Percentiles rank a stretch among this genome's conserved stretches.
phyloP scores from a whole-genome alignment of 2,113 vertebrate species.

The Petrocephalus microphthalmus region DNA sequence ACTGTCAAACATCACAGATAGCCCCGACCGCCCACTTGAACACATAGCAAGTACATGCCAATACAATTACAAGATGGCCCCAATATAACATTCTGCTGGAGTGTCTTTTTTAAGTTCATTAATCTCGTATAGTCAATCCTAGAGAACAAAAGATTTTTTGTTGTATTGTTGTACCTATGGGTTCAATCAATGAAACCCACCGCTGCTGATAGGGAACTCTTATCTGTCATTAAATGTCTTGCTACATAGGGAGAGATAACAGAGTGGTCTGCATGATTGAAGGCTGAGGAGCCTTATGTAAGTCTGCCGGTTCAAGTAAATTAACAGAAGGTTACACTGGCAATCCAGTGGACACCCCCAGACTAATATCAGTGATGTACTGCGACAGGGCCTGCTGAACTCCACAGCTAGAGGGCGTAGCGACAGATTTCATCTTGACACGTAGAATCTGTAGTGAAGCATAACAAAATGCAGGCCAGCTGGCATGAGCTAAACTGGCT shows the following conservation, averaged over 20 bases:
- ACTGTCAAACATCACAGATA: constrained; percentile 28
- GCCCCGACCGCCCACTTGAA: not conserved
- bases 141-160: not conserved
- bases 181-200: not conserved
- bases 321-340: no score
- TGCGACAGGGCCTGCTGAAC: constrained; percentile 27
- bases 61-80: not conserved
- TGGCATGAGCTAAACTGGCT: not conserved
- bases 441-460: constrained; percentile 26
- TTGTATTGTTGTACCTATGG: not conserved
- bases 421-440: constrained; percentile 40
- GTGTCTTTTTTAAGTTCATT: not conserved
- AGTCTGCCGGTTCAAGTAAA: not conserved
- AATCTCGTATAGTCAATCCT: not conserved
- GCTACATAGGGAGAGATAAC: not conserved
- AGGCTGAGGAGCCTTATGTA: not conserved
- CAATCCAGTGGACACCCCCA: not conserved
- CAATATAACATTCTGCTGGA: not conserved
- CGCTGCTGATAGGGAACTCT: not conserved
- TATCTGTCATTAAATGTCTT: not conserved
- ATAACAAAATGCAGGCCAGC: constrained; percentile 22
- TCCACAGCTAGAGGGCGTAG: constrained; percentile 43
- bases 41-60: not conserved
- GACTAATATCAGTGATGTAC: not conserved
- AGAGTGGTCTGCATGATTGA: not conserved